Evolutionary conservation across 2,113 vertebrate species (phyloP), one percentile per base, ranked within the genome.

Genomic region (Larimichthys crocea): DNA sequence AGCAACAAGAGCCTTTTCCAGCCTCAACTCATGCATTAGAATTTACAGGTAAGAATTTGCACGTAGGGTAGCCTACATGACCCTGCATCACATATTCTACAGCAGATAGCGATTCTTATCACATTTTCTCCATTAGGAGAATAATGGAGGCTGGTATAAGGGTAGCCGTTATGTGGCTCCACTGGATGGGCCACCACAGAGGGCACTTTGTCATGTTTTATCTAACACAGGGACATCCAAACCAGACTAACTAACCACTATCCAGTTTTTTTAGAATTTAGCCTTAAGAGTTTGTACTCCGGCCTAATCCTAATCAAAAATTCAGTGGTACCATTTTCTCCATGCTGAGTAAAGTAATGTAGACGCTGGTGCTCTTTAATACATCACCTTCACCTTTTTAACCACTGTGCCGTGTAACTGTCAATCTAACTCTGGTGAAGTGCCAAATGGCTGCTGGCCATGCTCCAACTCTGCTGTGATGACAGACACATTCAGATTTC

Each of bases 361-460:
- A 24, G 10, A 63, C 4, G 22, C 16, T 24, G 1, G 2, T 65
- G n/a, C 29, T 60, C 31, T 53, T 71, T 67, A 79, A 74, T 17
- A 20, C 31, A 57, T 24, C 7, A 8, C 40, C 11, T 59, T 83
- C 46, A 59, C 9, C 14, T 48, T 80, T 67, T 63, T 68, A 57
- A 69, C 66, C 31, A 57, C 61, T 64, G 48, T 44, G 29, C 15
- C 44, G 60, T 78, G 49, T 59, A 66, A 22, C 26, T 71, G 73
- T 75, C 72, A 75, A 1, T 76, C 17, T 22, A 19, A 20, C 8
- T 57, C 15, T 56, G 50, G 17, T 40, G 49, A 64, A 6, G n/a
- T 76, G 74, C 72, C 83, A 82, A 31, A 35, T 87, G 87, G 82
- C 75, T 16, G 6, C 19, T 4, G 42, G 53, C 84, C 84, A 26